Base-by-base conservation (phyloP, 1,140 invertebrate genomes). In the Leptonema lineaticorne region DNA sequence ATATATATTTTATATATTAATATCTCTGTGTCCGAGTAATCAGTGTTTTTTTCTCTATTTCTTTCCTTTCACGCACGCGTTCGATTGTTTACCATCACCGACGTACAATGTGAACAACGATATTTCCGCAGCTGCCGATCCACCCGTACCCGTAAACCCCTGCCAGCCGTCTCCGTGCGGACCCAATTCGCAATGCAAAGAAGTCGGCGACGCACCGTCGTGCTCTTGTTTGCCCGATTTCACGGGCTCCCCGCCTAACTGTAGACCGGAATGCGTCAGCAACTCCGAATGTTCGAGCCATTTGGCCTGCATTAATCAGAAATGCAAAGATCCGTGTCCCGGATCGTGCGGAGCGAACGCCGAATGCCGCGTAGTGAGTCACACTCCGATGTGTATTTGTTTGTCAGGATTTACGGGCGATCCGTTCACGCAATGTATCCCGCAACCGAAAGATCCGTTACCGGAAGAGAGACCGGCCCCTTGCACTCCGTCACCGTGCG, bases 121-220 rank as follows among this genome's bases (percentile, higher is more conserved):
- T n/a, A n/a, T n/a, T n/a, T n/a, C n/a, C n/a, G n/a, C n/a, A n/a
- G n/a, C n/a, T n/a, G n/a, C n/a, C n/a, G n/a, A n/a, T n/a, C n/a
- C n/a, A n/a, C n/a, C n/a, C n/a, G n/a, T n/a, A n/a, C n/a, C n/a
- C n/a, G n/a, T n/a, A n/a, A n/a, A n/a, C n/a, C n/a, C n/a, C n/a
- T 94, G 92, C 75, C 85, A 86, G 73, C 82, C 85, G 45, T 82
- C 86, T 0, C 88, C 87, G 62, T 93, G 91, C 76, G 91, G 92
- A 20, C 83, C 88, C 2, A 92, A 93, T 75, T 89, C 91, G 1
- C 80, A 87, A 29, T 94, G 92, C 75, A 80, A 86, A 75, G 81
- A 86, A 76, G 78, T 78, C 27, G 76, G 81, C 58, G 84, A 84
- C n/a, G 77, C 81, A 7, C 84, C 86, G 1, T 83, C 85, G 28